Evolutionary conservation across 2,797 vertebrate species (phyloP).

Genomic region (Esox lucius): DNA sequence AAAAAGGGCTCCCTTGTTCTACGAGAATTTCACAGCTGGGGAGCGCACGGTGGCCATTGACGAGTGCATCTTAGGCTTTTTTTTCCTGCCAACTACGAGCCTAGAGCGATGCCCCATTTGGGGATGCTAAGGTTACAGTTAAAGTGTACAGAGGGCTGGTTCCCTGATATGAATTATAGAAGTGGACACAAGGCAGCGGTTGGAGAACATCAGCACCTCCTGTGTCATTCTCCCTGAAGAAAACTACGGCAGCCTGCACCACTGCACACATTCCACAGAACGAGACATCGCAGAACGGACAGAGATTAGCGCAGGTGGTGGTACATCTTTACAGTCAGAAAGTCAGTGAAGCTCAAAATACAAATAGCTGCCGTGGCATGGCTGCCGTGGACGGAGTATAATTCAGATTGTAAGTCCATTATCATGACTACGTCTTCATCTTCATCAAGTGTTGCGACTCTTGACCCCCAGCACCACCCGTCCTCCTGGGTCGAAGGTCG

Average conservation of each 20-base stretch:
- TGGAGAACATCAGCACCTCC: background rate
- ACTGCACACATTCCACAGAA: background rate
- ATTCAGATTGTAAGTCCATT: background rate
- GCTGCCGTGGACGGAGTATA: background rate
- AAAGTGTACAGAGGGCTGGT: background rate
- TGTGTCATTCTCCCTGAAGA: background rate
- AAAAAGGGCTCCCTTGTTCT: background rate
- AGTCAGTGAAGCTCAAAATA: background rate
- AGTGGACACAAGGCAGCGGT: background rate
- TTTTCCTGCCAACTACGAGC: background rate
- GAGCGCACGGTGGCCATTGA: background rate
- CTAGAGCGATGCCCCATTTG: background rate
- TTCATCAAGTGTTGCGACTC: background rate
- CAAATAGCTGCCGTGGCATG: background rate
- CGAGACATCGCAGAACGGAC: background rate
- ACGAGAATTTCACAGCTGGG: background rate
- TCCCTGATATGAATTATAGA: conserved; percentile 7
- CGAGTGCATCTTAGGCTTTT: background rate
- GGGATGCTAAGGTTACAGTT: background rate
- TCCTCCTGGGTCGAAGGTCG: background rate
- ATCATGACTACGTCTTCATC: background rate
- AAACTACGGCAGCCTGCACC: background rate
- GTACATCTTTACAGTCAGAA: background rate
- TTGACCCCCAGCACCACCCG: background rate
- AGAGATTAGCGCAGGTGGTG: background rate